Percentiles rank a stretch among this genome's conserved stretches.
These are phyloP conservation scores for Eulacestoma nigropectus DNA, from an alignment of 2,113 vertebrate genomes.

Conservation along the genomic window DNA sequence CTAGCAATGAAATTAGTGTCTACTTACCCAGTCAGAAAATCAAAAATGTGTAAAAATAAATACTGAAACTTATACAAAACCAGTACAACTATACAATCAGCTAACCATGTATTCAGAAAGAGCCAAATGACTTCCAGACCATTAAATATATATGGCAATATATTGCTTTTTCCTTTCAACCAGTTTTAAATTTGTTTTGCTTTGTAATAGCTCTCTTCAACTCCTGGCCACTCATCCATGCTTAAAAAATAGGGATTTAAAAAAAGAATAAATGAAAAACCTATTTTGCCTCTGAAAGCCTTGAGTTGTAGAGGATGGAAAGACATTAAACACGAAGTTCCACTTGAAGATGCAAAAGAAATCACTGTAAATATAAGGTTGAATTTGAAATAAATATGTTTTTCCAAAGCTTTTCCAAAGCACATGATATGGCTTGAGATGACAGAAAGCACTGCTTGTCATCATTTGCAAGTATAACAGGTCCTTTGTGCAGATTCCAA, in stretches of 20 bases:
- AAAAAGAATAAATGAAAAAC: background rate
- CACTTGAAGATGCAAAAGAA: background rate
- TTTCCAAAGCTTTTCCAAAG: background rate
- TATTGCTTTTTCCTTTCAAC: background rate
- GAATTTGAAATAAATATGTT: background rate
- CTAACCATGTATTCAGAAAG: background rate
- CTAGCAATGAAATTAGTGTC: background rate
- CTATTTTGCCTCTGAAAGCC: background rate
- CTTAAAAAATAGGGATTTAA: background rate
- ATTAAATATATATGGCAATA: background rate
- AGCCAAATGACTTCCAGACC: background rate
- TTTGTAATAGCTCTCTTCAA: background rate
- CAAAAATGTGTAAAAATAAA: background rate
- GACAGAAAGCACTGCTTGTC: background rate
- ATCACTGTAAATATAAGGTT: background rate
- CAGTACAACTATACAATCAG: background rate
- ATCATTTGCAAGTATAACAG: background rate
- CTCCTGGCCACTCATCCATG: background rate
- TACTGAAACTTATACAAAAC: background rate
- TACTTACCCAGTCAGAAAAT: background rate
- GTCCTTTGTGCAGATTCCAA: accelerated
- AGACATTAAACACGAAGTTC: background rate
- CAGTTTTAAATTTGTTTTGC: background rate
- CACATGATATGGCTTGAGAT: background rate
- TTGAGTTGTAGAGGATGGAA: background rate